Conservation (phyloP, 2,797 vertebrate genomes). For the Tangara arthus region DNA sequence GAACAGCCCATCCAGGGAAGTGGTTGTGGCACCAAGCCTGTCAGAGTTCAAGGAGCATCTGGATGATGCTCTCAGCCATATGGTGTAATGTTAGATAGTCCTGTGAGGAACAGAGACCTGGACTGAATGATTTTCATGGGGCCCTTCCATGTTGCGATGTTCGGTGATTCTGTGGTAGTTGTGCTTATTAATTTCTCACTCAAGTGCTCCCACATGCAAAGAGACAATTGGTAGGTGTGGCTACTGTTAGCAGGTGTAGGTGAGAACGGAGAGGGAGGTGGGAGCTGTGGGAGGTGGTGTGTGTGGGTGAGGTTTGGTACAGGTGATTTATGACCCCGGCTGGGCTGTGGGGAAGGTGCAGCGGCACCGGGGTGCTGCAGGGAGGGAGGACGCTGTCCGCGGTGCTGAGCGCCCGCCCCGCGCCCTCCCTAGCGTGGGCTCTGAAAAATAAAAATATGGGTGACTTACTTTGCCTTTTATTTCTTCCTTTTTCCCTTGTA, state of each 20-base stretch:
- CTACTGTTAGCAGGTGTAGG: background rate
- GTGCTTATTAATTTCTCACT: background rate
- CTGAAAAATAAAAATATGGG: background rate
- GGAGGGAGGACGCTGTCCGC: background rate
- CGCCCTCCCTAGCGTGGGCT: fast-evolving
- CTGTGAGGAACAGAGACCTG: background rate
- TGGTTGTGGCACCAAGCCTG: background rate
- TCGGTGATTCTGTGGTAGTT: background rate
- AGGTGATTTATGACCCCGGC: fast-evolving
- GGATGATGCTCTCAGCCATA: background rate
- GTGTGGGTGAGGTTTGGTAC: fast-evolving
- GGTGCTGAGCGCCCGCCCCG: background rate
- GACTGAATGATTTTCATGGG: background rate
- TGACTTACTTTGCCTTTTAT: background rate
- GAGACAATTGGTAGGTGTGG: background rate
- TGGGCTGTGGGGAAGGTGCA: background rate
- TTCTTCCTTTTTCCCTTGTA: background rate
- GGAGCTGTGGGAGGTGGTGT: background rate
- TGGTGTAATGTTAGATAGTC: background rate
- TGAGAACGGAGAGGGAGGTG: background rate
- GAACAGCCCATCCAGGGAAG: background rate
- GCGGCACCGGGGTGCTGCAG: fast-evolving
- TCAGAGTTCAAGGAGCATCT: background rate
- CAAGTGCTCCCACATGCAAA: fast-evolving
- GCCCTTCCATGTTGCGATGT: background rate